Percentiles rank a stretch among this genome's conserved stretches.
phyloP scores from a whole-genome alignment of 2,113 vertebrate species.

The Fulmarus glacialis region DNA sequence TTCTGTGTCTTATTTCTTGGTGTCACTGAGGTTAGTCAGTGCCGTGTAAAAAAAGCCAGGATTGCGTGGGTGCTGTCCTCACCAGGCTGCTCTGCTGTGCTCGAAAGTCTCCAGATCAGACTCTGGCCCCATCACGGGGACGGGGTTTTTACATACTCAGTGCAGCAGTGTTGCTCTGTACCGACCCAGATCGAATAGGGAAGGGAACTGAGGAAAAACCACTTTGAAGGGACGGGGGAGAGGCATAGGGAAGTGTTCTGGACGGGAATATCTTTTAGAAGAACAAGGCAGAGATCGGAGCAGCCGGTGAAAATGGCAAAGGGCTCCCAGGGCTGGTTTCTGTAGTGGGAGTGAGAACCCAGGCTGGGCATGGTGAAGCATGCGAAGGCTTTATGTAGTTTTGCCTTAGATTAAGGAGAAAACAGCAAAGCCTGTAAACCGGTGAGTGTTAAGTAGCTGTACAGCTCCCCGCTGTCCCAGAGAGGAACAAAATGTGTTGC shows the following conservation, averaged over 20 bases:
- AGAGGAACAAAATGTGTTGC: background rate
- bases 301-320: background rate
- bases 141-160: accelerated
- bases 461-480: background rate
- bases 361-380: background rate
- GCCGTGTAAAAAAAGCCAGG: background rate
- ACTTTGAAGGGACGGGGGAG: background rate
- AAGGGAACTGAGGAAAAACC: background rate
- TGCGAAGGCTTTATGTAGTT: background rate
- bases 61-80: accelerated
- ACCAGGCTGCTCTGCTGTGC: accelerated
- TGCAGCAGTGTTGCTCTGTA: background rate
- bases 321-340: background rate
- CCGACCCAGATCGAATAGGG: too few species aligned
- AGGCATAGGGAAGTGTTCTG: background rate
- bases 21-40: background rate
- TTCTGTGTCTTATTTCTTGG: background rate
- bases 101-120: background rate
- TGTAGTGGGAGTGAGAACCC: background rate
- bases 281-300: background rate
- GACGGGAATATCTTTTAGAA: background rate
- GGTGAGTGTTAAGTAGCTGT: background rate
- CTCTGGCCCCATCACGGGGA: accelerated
- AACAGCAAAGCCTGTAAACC: background rate
- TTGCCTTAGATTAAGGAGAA: background rate